Evolutionary conservation across 2,113 vertebrate genomes (phyloP), one percentile per base, ranked within the genome.

Genomic region (Mesembrinibis cayennensis): DNA sequence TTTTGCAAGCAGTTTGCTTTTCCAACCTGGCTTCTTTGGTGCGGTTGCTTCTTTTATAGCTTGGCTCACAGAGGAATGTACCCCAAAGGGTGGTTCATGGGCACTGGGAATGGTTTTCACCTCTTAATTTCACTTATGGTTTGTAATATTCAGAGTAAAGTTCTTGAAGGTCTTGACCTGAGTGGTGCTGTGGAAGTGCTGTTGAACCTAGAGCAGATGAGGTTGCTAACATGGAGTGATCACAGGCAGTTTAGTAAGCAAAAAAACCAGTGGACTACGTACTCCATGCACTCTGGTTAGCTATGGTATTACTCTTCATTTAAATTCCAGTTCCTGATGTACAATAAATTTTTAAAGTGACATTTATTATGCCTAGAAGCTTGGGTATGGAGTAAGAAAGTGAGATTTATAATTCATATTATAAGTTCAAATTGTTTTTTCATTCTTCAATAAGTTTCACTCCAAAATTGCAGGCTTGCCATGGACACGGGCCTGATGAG

Each of bases 201-300:
- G 47, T 38, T 42, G 34, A 22, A n/a, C 17, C 7, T 34, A 22
- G 26, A 49, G 42, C 21, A 40, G 56, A 32, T 52, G 53, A 44
- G 59, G 27, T 22, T 65, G 62, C 47, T 65, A 13, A 26, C 1
- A 3, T 3, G 14, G 44, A 16, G 67, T 14, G n/a, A 40, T 32
- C 15, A 6, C 6, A 26, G 38, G 34, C n/a, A 18, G 30, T 7
- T 80, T 59, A 52, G 23, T 44, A 11, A 81, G 30, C 32, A 45
- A 20, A 74, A 66, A 38, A 14, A 1, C 15, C 16, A n/a, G 32
- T 2, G 2, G 66, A 7, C 49, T 30, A 27, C 1, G 0, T 45
- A 3, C 9, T 71, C 45, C 1, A 0, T 53, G 45, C 3, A 25
- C 47, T 67, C 29, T n/a, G 45, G 38, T 52, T 77, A 38, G 62